Conservation (phyloP, 2,797 vertebrate genomes). For the Pseudochirops corinnae region DNA sequence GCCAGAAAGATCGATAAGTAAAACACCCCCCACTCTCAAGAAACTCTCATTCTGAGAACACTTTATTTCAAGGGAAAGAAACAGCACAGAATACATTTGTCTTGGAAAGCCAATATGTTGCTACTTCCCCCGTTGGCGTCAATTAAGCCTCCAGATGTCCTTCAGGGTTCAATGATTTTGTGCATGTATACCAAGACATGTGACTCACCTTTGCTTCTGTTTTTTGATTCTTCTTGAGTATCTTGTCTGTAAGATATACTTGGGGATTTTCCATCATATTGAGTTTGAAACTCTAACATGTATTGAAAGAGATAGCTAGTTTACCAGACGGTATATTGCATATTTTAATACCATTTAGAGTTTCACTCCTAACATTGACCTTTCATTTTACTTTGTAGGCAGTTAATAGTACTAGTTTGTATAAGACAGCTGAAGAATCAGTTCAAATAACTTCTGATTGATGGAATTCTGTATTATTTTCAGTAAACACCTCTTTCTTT, state of each 20-base stretch:
- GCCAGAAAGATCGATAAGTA: neutral
- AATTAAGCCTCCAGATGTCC: neutral
- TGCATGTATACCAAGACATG: neutral
- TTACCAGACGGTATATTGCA: neutral
- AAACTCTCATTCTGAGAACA: neutral
- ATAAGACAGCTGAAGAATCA: neutral
- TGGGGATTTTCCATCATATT: neutral
- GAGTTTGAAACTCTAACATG: conserved; percentile 46
- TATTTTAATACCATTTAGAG: neutral
- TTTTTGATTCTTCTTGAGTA: neutral
- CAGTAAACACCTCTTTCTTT: neutral
- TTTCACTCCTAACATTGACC: no score
- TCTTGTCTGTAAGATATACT: neutral
- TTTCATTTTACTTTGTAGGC: neutral
- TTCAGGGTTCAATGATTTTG: neutral
- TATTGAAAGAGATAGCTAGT: neutral
- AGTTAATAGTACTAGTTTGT: neutral
- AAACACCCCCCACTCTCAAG: neutral
- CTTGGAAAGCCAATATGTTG: neutral
- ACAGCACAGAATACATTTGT: neutral
- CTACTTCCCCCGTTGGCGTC: neutral
- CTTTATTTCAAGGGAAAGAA: neutral
- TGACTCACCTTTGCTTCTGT: conserved; percentile 46
- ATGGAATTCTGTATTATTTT: neutral
- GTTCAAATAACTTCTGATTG: neutral